phyloP scores from a whole-genome alignment of 1,140 invertebrate genomes.

The Nautilus pompilius region DNA sequence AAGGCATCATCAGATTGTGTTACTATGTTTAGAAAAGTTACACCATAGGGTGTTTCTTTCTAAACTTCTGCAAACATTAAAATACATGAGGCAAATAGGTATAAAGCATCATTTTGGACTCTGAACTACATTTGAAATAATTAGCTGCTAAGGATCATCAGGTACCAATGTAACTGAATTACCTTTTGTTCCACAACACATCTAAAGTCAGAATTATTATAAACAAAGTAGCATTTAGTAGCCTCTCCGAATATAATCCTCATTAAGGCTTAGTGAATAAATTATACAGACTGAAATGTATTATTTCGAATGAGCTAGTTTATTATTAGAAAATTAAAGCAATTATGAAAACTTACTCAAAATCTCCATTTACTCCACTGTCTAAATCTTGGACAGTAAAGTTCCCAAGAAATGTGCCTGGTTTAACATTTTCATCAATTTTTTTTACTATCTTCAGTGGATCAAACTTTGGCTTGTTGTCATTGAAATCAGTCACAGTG shows the following conservation, averaged over 20 bases:
- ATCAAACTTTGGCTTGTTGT: slow-evolving; percentile 95
- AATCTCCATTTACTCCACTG: slow-evolving; percentile 9
- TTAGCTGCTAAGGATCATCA: no score
- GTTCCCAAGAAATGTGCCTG: slow-evolving; percentile 80
- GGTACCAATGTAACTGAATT: no score
- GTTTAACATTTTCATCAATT: slow-evolving; percentile 70
- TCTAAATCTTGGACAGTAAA: slow-evolving; percentile 80
- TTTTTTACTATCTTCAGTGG: slow-evolving; percentile 91
- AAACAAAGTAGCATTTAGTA: neutral
- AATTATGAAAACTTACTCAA: slow-evolving; percentile 11
- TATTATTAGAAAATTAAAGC: slow-evolving; percentile 9
- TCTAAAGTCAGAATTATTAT: neutral
- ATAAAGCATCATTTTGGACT: no score
- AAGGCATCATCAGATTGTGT: no score
- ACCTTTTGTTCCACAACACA: neutral
- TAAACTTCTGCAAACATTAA: no score
- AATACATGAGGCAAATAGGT: no score
- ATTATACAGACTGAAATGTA: slow-evolving; percentile 28
- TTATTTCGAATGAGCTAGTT: slow-evolving; percentile 9
- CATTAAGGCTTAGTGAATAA: slow-evolving; percentile 62
- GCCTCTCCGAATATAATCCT: neutral
- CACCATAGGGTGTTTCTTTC: no score
- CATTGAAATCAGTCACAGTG: slow-evolving; percentile 92
- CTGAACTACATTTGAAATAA: no score
- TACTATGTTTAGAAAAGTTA: no score